Evolutionary conservation across 2,113 vertebrate species (phyloP), one percentile per base, ranked within the genome.

Genomic region (Ariopsis seemanni): DNA sequence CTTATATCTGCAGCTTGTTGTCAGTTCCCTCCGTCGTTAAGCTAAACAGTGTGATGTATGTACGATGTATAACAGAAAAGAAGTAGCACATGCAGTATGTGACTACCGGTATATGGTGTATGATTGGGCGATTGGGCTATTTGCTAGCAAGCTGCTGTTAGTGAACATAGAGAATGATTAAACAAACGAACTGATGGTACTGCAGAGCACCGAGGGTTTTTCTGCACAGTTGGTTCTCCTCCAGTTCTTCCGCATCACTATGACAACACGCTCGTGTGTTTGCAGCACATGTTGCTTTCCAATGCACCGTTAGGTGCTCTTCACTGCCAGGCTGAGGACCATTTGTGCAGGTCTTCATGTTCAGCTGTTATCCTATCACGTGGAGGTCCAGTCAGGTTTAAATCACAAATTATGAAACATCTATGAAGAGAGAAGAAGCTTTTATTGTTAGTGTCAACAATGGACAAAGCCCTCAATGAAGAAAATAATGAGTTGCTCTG

Each of bases 221-320:
- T 93, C 89, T 92, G 90, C 92, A 89, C 78, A 87, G 90, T 90
- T 91, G 91, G 90, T 93, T 92, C 89, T 93, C 94, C 93, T 93
- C 91, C 91, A 87, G 78, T 91, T 93, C 80, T 92, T 91, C 93
- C 91, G 84, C 91, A 95, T 96, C 95, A 94, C 95, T 95, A 95
- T 95, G 95, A 95, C 94, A 95, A 96, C 95, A 93, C 86, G 69
- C 93, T 95, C 93, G 94, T 94, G 93, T 84, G 85, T 88, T 90
- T 87, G 91, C 91, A 89, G 89, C 92, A 92, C 92, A 88, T 90
- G n/a, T 80, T 88, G 90, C 92, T 87, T 86, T 92, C 92, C 90
- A 91, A 89, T 89, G 90, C 89, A 81, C 88, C 62, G 88, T 86
- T 86, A 69, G 87, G 78, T 91, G 69, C 89, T 92, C 88, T 91